Evolutionary conservation across 2,888 invertebrate genomes (phyloP).

Genomic region (Carpatolechia fugitivella): DNA sequence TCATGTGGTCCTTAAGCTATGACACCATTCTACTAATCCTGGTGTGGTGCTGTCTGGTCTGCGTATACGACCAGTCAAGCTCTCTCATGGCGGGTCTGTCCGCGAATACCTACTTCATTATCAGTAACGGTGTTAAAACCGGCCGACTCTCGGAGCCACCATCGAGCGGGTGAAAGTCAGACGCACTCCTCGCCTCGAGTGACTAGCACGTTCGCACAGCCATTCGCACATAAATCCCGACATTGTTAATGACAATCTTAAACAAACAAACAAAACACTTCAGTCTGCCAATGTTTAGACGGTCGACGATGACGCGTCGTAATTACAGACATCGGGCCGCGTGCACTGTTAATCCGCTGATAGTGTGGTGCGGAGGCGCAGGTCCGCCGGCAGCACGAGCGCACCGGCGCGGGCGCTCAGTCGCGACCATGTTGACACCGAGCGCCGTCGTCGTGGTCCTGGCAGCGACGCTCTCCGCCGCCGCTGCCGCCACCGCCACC

Average conservation of each 20-base stretch:
- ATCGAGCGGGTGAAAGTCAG: conserved; percentile 66
- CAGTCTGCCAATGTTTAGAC: conserved; percentile 36
- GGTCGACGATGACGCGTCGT: conserved; percentile 33
- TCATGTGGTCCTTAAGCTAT: no score
- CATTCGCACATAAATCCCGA: conserved; percentile 37
- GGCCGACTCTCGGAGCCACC: conserved; percentile 51
- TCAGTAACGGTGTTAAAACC: conserved; percentile 69
- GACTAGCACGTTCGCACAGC: conserved; percentile 48
- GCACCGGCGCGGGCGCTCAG: conserved; percentile 43
- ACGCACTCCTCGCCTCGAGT: conserved; percentile 58
- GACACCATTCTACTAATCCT: neutral
- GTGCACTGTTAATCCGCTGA: conserved; percentile 50
- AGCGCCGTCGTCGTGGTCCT: conserved; percentile 50
- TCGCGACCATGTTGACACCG: conserved; percentile 61
- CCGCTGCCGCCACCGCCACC: conserved; percentile 28
- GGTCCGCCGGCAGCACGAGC: conserved; percentile 40
- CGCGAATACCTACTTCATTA: conserved; percentile 54
- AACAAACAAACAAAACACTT: conserved; percentile 62
- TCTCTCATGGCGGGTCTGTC: conserved; percentile 30
- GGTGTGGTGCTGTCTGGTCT: neutral
- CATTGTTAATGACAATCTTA: conserved; percentile 46
- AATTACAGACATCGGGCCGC: conserved; percentile 48
- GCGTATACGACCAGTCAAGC: neutral
- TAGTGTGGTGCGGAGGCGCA: conserved; percentile 57
- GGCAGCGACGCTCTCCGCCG: conserved; percentile 41